Conservation (phyloP, 1,140 invertebrate species). For the Solen grandis region DNA sequence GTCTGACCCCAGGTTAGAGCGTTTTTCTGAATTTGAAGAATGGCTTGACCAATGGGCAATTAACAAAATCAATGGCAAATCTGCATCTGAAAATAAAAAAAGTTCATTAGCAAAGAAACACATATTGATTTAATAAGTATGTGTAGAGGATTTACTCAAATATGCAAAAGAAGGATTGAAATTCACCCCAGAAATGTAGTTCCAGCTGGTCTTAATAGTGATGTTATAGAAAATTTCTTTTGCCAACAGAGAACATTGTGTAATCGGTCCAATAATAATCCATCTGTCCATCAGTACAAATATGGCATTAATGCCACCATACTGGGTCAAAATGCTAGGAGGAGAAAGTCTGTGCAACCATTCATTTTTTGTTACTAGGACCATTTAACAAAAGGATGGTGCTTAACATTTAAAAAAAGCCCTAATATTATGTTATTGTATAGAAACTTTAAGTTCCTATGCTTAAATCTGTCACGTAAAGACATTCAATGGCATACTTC, state of each 20-base stretch:
- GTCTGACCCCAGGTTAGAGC: constrained; percentile 3
- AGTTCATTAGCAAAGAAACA: constrained; percentile 6
- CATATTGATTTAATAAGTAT: constrained; percentile 23
- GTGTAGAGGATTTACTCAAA: constrained; percentile 5
- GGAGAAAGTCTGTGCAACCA: constrained; percentile 20
- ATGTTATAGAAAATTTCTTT: too few relatives aligned
- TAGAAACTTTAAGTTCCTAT: too few relatives aligned
- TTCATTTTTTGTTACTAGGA: constrained; percentile 9
- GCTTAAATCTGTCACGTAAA: too few relatives aligned
- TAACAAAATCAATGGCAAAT: background rate
- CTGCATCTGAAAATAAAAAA: constrained; percentile 13
- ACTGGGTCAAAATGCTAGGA: constrained; percentile 18
- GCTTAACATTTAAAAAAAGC: too few relatives aligned
- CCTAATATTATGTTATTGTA: too few relatives aligned
- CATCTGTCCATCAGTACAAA: constrained; percentile 18
- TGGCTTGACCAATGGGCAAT: constrained; percentile 8
- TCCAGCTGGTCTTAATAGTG: constrained; percentile 21
- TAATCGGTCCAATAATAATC: constrained; percentile 20
- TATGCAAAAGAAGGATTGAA: too few relatives aligned
- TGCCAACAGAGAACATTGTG: too few relatives aligned
- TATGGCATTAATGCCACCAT: constrained; percentile 23
- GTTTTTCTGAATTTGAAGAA: constrained; percentile 10
- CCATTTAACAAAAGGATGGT: constrained; percentile 19
- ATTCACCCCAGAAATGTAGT: background rate
- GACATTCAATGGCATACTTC: too few relatives aligned